Evolutionary conservation across 2,888 invertebrate species (phyloP), one percentile per base, ranked within the genome.

Genomic region (Agrotis segetum): DNA sequence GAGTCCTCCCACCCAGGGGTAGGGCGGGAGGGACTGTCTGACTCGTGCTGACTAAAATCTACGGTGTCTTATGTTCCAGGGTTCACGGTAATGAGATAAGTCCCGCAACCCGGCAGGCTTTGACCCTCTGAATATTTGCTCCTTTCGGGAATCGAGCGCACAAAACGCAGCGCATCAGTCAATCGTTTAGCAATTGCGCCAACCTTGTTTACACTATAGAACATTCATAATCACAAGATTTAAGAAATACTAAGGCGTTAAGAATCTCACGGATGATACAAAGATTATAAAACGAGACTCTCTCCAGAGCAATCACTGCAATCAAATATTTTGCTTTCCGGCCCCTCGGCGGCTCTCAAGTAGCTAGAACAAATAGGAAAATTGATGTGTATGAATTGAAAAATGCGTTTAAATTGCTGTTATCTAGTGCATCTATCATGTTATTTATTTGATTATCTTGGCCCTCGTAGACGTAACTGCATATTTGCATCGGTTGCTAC

Each of bases 351-450:
- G 58, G 21, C 52, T 67, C 62, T 62, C 53, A 44, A 55, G 71
- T 50, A 49, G 11, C 63, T 69, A 64, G 72, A 69, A 73, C 63
- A 67, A 79, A 81, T 80, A 70, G 61, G 69, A 80, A 81, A 80
- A 80, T 81, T 81, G 73, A 61, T 77, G 24, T 47, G 56, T 64
- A 65, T 67, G 40, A 79, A 85, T 65, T 72, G 77, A 59, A 81
- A 70, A 79, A 80, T 79, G 68, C 49, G 63, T 64, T 71, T 67
- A 64, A 76, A 77, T 81, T 79, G 74, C 71, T 46, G 58, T 67
- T 64, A 70, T 78, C 60, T 67, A 55, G 71, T 80, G 81, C 77
- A 79, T 76, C 64, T 67, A 69, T 77, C 58, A 55, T 77, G 53
- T 64, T 62, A 68, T 80, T 66, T 71, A 60, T 79, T 79, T 82